Conservation (phyloP, 2,888 invertebrate species). For the Ormyrus pomaceus region DNA sequence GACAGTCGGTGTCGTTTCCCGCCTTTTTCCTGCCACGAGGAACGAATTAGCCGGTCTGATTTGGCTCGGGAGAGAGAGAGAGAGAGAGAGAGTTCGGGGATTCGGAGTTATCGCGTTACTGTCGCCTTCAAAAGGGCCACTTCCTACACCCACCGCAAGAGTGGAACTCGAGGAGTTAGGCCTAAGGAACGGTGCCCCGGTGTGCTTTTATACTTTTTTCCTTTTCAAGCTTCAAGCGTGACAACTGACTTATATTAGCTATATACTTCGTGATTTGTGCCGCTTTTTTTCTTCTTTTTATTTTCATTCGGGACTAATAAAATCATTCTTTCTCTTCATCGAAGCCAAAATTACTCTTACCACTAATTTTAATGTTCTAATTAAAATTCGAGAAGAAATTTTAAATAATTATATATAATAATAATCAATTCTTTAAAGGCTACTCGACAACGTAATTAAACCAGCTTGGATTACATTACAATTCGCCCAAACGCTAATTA, state of each 20-base stretch:
- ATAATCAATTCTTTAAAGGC: no score
- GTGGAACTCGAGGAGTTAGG: conserved; percentile 37
- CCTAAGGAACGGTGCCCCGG: neutral
- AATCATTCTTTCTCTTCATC: neutral
- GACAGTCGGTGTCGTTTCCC: conserved; percentile 41
- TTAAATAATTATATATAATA: no score
- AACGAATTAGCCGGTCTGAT: conserved; percentile 69
- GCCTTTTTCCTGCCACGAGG: conserved; percentile 57
- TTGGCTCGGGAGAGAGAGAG: conserved; percentile 51
- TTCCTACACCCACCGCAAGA: conserved; percentile 15
- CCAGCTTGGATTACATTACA: no score
- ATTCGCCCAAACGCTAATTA: no score
- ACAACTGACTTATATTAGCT: neutral
- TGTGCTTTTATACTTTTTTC: neutral
- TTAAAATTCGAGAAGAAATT: no score
- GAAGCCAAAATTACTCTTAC: no score
- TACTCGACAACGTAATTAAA: no score
- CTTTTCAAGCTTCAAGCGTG: conserved; percentile 4
- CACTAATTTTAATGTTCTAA: no score
- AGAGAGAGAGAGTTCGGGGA: neutral
- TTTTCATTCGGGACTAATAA: neutral
- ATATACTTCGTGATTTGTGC: neutral
- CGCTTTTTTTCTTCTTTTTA: conserved; percentile 2
- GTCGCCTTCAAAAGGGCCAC: conserved; percentile 32
- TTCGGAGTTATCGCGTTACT: conserved; percentile 62